Evolutionary conservation across 2,113 vertebrate genomes (phyloP), one percentile per base, ranked within the genome.

Genomic region (Addax nasomaculatus): DNA sequence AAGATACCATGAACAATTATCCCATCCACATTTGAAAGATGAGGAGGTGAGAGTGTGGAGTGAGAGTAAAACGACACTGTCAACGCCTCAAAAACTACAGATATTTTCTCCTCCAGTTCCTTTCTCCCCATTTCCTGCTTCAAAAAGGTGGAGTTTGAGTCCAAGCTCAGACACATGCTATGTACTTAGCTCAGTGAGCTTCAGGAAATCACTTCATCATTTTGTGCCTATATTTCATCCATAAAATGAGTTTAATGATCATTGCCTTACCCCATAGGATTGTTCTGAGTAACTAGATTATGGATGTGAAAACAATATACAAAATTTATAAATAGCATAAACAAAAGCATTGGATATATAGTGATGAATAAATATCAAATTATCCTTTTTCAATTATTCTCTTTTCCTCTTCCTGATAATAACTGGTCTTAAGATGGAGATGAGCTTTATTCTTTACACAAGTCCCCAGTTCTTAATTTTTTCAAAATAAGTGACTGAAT

Each of bases 11-110:
- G 53, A 96, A 95, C 39, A 73, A 92, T 93, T 27, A 85, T 51
- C 58, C 79, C 45, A 90, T 93, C 86, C 83, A 94, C 51, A 62
- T 90, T 94, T 79, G 62, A 95, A 93, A 96, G 53, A 67, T 33
- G 4, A 96, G 39, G 14, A 81, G 25, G 85, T 89, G 36, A 93
- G 19, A 96, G 5, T 60, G 43, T 47, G 94, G 30, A 60, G 36
- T 3, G 30, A 73, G 39, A 93, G 36, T 55, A 45, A 96, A 93
- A 88, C 21, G 16, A 95, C 60, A 86, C 39, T 45, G 33, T 39
- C 57, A 91, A 49, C 49, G 94, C 43, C 51, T 79, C 78, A 51
- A 30, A 90, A 76, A 29, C 78, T 73, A 89, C n/a, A 78, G 92
- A 84, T 58, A 81, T 49, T 85, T 96, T 93, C 36, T 93, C n/a